Evolutionary conservation across 2,797 vertebrate species (phyloP).

Genomic region (Microctenopoma stevenorrisi): DNA sequence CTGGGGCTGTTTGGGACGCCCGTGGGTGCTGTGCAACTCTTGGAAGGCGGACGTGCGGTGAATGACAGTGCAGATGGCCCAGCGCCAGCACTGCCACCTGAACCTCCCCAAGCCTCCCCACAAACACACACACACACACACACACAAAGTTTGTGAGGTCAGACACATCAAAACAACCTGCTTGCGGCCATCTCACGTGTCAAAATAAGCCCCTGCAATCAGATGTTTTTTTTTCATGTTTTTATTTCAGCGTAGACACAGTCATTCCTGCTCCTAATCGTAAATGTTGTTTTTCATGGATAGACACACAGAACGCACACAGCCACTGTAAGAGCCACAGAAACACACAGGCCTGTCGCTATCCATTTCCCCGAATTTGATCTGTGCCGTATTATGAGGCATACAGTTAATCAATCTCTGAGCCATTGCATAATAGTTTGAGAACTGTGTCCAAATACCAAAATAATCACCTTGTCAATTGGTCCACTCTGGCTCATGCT

Average conservation of each 20-base stretch:
- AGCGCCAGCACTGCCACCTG: constrained; percentile 69
- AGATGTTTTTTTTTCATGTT: constrained; percentile 16
- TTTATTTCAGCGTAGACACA: constrained; percentile 21
- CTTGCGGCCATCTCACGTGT: constrained; percentile 63
- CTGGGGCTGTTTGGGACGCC: constrained; percentile 76
- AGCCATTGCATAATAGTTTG: constrained; percentile 74
- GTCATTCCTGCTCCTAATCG: constrained; percentile 41
- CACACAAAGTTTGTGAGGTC: constrained; percentile 58
- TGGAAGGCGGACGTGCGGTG: constrained; percentile 63
- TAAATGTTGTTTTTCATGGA: constrained; percentile 14
- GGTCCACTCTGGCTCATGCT: constrained; percentile 56
- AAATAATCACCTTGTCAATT: constrained; percentile 75
- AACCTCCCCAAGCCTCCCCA: constrained; percentile 52
- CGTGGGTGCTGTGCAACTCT: constrained; percentile 68
- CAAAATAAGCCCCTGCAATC: constrained; percentile 57
- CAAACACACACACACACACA: constrained; percentile 30
- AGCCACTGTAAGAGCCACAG: constrained; percentile 8
- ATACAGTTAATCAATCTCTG: constrained; percentile 76
- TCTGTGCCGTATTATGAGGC: constrained; percentile 30
- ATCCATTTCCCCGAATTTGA: constrained; percentile 54
- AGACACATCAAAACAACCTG: constrained; percentile 70
- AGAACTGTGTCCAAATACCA: constrained; percentile 67
- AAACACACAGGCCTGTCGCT: constrained; percentile 21
- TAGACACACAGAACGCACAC: constrained; percentile 1
- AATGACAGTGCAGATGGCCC: constrained; percentile 78